A percentile compares a stretch with the other conserved stretches of the same genome.
phyloP scores from a whole-genome alignment of 2,797 vertebrate genomes.

The Rhodeus uyekii region DNA sequence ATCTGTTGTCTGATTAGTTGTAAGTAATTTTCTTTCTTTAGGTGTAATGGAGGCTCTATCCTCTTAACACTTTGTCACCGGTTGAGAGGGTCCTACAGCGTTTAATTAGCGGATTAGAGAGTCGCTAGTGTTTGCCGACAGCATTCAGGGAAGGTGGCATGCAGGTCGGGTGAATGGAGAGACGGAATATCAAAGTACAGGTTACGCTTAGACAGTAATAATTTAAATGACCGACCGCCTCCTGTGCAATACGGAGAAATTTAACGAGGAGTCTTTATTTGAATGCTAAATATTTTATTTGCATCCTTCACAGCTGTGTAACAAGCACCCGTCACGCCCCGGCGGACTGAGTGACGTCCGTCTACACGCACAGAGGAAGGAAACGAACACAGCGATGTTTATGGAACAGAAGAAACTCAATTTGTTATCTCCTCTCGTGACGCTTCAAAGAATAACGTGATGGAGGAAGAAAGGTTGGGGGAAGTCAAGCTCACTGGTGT shows the following conservation, averaged over 20 bases:
- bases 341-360: constrained; percentile 12
- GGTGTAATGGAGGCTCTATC: background rate
- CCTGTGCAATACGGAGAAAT: background rate
- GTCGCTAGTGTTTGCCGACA: constrained; percentile 22
- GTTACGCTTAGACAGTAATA: background rate
- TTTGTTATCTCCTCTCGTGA: background rate
- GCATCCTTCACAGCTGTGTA: constrained; percentile 21
- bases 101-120: constrained; percentile 64
- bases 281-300: constrained; percentile 57
- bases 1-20: constrained; percentile 3
- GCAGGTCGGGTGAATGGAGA: background rate
- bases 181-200: background rate
- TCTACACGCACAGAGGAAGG: background rate
- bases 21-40: constrained; percentile 14
- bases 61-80: constrained; percentile 47
- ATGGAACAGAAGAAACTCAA: background rate
- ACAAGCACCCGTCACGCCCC: constrained; percentile 10
- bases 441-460: constrained; percentile 11
- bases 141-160: constrained; percentile 9
- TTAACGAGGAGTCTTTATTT: constrained; percentile 13
- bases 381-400: constrained; percentile 8
- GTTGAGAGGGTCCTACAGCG: constrained; percentile 53
- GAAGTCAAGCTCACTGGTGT: constrained; percentile 10
- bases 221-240: background rate
- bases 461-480: background rate